Evolutionary conservation across 92 coral and sea anemone genomes (phyloP).

Genomic region (Meandrina meandrites): DNA sequence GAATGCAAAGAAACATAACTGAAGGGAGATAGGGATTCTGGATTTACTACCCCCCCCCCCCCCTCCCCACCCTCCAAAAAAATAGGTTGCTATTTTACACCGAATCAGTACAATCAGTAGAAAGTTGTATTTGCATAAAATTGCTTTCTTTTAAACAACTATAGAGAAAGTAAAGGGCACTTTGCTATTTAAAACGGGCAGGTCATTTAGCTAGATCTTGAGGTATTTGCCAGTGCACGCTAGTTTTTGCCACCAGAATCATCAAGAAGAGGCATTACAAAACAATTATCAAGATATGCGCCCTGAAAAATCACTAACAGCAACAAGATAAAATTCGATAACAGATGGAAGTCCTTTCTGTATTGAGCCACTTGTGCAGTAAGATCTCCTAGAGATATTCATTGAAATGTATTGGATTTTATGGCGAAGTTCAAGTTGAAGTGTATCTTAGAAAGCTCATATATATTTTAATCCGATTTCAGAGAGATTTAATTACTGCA

Average conservation of each 20-base stretch:
- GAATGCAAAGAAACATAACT: too few species aligned
- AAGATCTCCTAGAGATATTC: neutral
- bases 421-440: constrained; percentile 20
- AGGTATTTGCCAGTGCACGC: neutral
- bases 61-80: too few species aligned
- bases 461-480: neutral
- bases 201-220: neutral
- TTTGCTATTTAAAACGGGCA: neutral
- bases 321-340: neutral
- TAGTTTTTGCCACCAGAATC: neutral
- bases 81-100: neutral
- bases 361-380: neutral
- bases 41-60: neutral
- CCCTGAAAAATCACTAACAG: neutral
- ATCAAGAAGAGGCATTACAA: neutral
- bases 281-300: neutral
- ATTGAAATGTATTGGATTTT: constrained; percentile 12
- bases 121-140: neutral
- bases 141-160: neutral
- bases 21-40: too few species aligned
- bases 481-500: neutral
- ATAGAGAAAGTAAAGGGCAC: neutral
- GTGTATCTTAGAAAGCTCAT: neutral
- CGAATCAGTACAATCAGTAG: too few species aligned
- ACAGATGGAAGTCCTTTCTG: neutral